phyloP scores from a whole-genome alignment of 2,113 vertebrate genomes.

The Salvator merianae region DNA sequence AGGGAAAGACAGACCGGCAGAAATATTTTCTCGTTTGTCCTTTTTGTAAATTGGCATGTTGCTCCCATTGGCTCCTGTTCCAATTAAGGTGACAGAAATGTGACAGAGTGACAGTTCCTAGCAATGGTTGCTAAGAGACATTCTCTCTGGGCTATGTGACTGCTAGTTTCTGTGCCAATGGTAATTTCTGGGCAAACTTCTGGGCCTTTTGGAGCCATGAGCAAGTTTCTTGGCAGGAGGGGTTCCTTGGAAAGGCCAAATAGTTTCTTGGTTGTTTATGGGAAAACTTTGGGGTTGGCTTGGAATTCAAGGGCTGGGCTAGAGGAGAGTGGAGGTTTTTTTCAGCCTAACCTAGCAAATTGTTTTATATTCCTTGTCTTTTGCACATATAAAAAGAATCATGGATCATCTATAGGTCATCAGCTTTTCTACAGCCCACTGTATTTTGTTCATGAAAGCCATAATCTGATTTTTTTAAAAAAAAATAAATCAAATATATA shows the following conservation, averaged over 20 bases:
- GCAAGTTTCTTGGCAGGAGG: background rate
- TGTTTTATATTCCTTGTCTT: too few species aligned
- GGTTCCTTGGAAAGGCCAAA: background rate
- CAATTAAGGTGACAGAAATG: background rate
- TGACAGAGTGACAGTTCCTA: too few species aligned
- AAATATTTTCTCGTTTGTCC: background rate
- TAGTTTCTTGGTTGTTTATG: too few species aligned
- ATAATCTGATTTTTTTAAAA: too few species aligned
- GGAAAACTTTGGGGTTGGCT: background rate
- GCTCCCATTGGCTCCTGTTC: background rate
- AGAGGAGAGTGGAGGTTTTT: too few species aligned
- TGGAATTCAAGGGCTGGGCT: too few species aligned
- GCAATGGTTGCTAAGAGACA: slow-evolving; percentile 10
- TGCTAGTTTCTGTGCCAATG: background rate
- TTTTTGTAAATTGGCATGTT: background rate
- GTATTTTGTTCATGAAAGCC: too few species aligned
- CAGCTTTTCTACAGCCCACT: too few species aligned
- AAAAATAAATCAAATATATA: too few species aligned
- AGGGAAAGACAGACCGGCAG: background rate
- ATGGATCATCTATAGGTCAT: too few species aligned
- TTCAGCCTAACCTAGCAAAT: too few species aligned
- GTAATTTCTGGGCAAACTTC: background rate
- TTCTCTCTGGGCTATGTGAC: background rate
- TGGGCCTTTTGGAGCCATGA: background rate
- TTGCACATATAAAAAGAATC: too few species aligned